phyloP scores from a whole-genome alignment of 1,140 invertebrate genomes.

The Aricia agestis region DNA sequence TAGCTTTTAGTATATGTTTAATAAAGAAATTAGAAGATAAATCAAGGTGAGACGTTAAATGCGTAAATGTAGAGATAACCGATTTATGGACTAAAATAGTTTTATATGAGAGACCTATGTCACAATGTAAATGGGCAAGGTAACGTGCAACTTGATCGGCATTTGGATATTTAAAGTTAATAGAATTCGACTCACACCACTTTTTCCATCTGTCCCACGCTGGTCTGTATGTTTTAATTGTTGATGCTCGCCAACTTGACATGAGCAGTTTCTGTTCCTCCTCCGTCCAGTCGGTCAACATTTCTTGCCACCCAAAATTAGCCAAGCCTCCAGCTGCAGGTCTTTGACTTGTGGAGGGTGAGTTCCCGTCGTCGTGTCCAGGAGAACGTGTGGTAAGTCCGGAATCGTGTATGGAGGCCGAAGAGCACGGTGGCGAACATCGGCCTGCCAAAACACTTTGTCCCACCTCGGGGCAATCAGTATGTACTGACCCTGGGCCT shows the following conservation, averaged over 20 bases:
- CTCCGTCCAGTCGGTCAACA: slow-evolving; percentile 14
- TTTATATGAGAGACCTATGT: slow-evolving; percentile 28
- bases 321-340: slow-evolving; percentile 15
- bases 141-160: slow-evolving; percentile 30
- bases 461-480: slow-evolving; percentile 37
- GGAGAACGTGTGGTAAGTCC: slow-evolving; percentile 20
- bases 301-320: slow-evolving; percentile 20
- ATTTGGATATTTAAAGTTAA: slow-evolving; percentile 23
- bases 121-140: slow-evolving; percentile 27
- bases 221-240: slow-evolving; percentile 17
- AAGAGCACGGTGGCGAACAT: slow-evolving; percentile 30
- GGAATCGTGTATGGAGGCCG: slow-evolving; percentile 26
- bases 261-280: slow-evolving; percentile 17
- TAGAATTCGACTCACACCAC: slow-evolving; percentile 17
- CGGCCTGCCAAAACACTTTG: slow-evolving; percentile 36
- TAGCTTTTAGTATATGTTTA: slow-evolving; percentile 25
- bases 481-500: slow-evolving; percentile 25
- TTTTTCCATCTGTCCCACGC: slow-evolving; percentile 19
- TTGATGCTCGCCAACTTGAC: slow-evolving; percentile 18
- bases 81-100: slow-evolving; percentile 37
- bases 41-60: slow-evolving; percentile 8
- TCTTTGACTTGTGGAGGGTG: slow-evolving; percentile 20
- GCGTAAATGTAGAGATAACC: slow-evolving; percentile 27
- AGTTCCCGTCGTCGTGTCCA: slow-evolving; percentile 29
- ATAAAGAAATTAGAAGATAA: slow-evolving; percentile 25